A percentile compares a stretch with the other conserved stretches of the same genome.
phyloP scores from a whole-genome alignment of 2,888 invertebrate genomes.

The Hemicrepidius hirtus region DNA sequence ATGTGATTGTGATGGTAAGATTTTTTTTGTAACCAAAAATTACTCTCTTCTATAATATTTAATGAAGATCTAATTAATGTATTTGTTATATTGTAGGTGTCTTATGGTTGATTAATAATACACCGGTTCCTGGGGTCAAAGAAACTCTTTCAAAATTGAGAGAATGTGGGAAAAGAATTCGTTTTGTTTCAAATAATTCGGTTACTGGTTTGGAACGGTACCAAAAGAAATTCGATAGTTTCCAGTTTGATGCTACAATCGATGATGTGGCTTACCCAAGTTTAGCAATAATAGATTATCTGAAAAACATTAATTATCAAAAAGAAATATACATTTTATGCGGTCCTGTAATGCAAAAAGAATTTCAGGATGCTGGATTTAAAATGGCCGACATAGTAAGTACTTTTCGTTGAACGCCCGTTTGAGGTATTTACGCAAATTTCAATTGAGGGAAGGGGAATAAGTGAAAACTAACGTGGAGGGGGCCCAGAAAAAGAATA shows the following conservation, averaged over 20 bases:
- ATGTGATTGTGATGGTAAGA: constrained; percentile 70
- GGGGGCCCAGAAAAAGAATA: too few species aligned
- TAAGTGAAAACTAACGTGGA: too few species aligned
- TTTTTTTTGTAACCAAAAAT: not conserved
- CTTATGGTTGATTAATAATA: constrained; percentile 16
- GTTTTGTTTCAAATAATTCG: constrained; percentile 37
- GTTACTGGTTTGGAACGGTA: not conserved
- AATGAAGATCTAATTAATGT: too few species aligned
- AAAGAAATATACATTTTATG: constrained; percentile 73
- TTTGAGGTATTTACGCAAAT: too few species aligned
- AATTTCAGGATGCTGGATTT: constrained; percentile 72
- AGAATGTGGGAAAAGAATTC: constrained; percentile 31
- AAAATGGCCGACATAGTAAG: constrained; percentile 64
- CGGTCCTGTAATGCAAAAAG: constrained; percentile 68
- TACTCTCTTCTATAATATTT: too few species aligned
- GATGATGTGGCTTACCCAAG: constrained; percentile 74
- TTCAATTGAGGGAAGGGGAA: too few species aligned
- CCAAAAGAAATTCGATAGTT: not conserved
- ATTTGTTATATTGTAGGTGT: constrained; percentile 37
- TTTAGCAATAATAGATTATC: constrained; percentile 73
- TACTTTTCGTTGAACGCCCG: not conserved
- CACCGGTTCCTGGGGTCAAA: constrained; percentile 22
- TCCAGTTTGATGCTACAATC: constrained; percentile 49
- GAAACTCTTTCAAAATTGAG: constrained; percentile 23
- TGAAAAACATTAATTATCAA: constrained; percentile 74